Evolutionary conservation across 2,797 vertebrate genomes (phyloP), one percentile per base, ranked within the genome.

Genomic region (Octomys mimax): DNA sequence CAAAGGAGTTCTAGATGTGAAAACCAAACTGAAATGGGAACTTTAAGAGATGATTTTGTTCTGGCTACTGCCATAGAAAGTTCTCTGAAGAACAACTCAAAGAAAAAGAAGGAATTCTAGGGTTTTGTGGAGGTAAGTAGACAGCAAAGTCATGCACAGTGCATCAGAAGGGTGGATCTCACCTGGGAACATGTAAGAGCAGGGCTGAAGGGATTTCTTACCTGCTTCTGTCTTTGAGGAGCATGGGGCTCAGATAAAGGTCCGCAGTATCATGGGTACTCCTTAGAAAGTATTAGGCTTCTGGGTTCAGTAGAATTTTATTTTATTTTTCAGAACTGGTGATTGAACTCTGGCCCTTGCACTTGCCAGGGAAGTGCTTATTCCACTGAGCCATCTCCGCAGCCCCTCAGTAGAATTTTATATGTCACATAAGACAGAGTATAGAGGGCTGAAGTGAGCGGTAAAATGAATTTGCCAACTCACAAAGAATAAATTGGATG

Each of bases 31-130:
- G 31, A 70, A 5, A 71, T 39, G 66, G 39, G n/a, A 26, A 84
- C 70, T 78, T 85, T 54, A 77, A 77, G 13, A 92, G 19, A 39
- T 91, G 33, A 59, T 75, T 91, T 95, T 75, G 75, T 77, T 92
- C 49, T 39, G 68, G 26, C 68, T 87, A 14, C 54, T 59, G 18
- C 36, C 71, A 46, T 36, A 73, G 66, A 81, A 71, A 64, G 6
- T 75, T 77, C 28, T n/a, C 42, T 64, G 57, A 94, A 9, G 59
- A 66, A 42, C 42, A 52, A 62, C 28, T 87, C 66, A 82, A 75
- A 79, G 83, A 66, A 66, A 77, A 80, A 86, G 57, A 79, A 85
- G 49, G 46, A 36, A 64, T 49, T 18, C 33, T 87, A 66, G 71
- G 31, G 66, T 81, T 91, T 87, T 70, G 86, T 54, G 49, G 24